These are phyloP conservation scores for Gymnorhina tibicen DNA, from an alignment of 2,113 vertebrate species.

Conservation along the genomic window DNA sequence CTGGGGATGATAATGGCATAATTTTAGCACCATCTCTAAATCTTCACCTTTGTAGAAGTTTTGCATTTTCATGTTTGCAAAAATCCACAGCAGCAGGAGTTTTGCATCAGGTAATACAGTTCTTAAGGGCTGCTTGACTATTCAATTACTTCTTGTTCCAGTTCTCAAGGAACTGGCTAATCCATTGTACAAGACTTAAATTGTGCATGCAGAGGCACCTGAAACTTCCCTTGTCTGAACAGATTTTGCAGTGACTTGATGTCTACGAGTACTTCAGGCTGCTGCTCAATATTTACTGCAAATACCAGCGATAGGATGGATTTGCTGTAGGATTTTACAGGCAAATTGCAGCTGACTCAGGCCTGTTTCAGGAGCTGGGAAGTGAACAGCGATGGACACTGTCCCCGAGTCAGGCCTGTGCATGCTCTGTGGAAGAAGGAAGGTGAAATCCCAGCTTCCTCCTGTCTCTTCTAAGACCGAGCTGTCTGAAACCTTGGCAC, in stretches of 20 bases:
- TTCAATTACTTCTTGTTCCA: background rate
- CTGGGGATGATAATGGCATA: background rate
- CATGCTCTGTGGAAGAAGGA: background rate
- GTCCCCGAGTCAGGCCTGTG: background rate
- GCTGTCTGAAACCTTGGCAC: background rate
- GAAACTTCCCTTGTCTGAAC: background rate
- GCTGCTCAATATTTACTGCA: background rate
- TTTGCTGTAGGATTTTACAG: background rate
- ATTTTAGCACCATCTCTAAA: background rate
- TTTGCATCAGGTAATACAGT: background rate
- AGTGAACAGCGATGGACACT: fast-evolving
- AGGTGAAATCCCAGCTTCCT: background rate
- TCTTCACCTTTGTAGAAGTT: background rate
- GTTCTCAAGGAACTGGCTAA: background rate
- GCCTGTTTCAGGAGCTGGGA: background rate
- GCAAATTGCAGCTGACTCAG: background rate
- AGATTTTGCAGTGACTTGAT: background rate
- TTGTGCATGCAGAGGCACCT: background rate
- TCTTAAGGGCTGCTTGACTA: background rate
- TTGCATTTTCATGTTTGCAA: background rate
- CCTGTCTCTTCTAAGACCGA: background rate
- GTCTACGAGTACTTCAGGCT: background rate
- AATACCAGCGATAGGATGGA: background rate
- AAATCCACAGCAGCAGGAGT: background rate
- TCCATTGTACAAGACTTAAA: background rate